Base-by-base conservation (phyloP, 2,888 invertebrate species). In the Malachius bipustulatus region DNA sequence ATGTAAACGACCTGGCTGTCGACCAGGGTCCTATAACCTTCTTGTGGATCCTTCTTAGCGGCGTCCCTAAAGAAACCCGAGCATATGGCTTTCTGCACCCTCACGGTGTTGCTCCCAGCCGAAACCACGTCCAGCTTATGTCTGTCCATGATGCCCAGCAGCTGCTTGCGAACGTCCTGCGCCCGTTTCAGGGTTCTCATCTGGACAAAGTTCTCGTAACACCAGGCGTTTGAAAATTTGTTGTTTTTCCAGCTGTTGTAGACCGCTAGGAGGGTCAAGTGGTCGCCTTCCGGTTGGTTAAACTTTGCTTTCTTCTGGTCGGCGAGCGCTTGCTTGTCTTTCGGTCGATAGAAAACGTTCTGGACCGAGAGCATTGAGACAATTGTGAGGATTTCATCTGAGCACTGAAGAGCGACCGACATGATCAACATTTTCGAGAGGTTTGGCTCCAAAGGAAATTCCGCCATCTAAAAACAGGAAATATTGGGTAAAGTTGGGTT, bases 231-330 rank as follows among this genome's bases (percentile, higher is more conserved):
- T 0, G 93, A 93, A 62, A 97, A 97, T 64, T 97, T 96, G 58
- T 97, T 97, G 59, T 96, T 96, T 54, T 91, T 85, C 98, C 98
- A 99, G 32, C 96, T 93, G 59, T 98, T 98, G 60, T 94, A 98
- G 3, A 99, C 98, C 0, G 97, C 91, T n/a, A 98, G 63, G 14
- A 98, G 64, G 0, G 98, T 98, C 27, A 98, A 65, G 64, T 98
- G 98, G 62, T 99, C 98, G 1, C 98, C 98, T 61, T 98, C 98
- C 0, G 91, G 74, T 62, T 99, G 98, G 64, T 98, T 97, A 61
- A 98, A 99, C 65, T 97, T 97, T 0, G 97, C 96, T 56, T 98
- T 98, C 62, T 96, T 94, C 65, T 97, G 94, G 65, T 98, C 98
- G 0, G 98, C 98, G 24, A 94, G 62, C 0, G 94, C 90, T 57